phyloP scores from a whole-genome alignment of 2,113 vertebrate species.

The Sminthopsis crassicaudata region DNA sequence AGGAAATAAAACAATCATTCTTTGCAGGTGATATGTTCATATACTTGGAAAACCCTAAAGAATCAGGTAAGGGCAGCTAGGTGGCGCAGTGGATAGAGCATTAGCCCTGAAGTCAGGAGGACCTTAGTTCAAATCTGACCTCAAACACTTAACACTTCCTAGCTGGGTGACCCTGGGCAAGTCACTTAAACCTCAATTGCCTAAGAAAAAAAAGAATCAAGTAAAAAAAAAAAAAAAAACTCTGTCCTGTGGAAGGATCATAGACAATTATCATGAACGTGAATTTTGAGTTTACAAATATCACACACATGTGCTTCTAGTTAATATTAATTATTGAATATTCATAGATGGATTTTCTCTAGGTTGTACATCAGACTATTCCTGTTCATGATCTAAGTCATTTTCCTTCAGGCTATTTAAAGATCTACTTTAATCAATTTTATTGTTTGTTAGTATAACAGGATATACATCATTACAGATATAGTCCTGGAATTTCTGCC shows the following conservation, averaged over 20 bases:
- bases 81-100: too few relatives aligned
- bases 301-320: constrained; percentile 23
- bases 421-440: neutral
- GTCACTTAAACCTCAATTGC: too few relatives aligned
- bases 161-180: too few relatives aligned
- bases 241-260: constrained; percentile 18
- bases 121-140: too few relatives aligned
- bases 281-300: neutral
- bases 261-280: constrained; percentile 13
- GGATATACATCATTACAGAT: neutral
- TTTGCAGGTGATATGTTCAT: too few relatives aligned
- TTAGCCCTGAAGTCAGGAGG: too few relatives aligned
- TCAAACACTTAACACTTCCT: too few relatives aligned
- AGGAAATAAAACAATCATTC: too few relatives aligned
- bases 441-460: neutral
- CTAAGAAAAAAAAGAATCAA: too few relatives aligned
- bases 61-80: too few relatives aligned
- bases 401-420: constrained; percentile 24
- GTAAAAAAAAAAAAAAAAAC: too few relatives aligned
- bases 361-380: neutral
- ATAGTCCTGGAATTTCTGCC: neutral
- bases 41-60: too few relatives aligned
- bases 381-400: neutral
- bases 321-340: constrained; percentile 9
- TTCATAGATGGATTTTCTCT: neutral